These are phyloP conservation scores for Nomada flava DNA, from an alignment of 2,888 invertebrate genomes.

Conservation along the genomic window DNA sequence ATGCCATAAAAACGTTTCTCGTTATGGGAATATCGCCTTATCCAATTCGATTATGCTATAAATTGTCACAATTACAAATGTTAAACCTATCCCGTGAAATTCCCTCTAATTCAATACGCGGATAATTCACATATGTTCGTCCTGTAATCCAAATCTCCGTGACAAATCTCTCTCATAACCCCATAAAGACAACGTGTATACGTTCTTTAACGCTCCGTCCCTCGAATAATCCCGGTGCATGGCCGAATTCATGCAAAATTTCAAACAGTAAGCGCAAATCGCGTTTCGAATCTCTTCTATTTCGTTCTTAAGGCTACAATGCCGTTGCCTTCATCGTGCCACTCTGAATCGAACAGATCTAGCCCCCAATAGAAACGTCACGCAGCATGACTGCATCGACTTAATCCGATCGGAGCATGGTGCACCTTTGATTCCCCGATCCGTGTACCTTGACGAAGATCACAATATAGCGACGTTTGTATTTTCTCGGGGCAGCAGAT, in stretches of 20 bases:
- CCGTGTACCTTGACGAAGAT: constrained; percentile 55
- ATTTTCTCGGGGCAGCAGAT: constrained; percentile 68
- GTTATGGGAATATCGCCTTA: too few species aligned
- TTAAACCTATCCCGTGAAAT: background rate
- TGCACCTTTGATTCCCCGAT: constrained; percentile 53
- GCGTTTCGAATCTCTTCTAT: constrained; percentile 11
- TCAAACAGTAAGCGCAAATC: constrained; percentile 6
- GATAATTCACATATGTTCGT: background rate
- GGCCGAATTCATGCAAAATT: background rate
- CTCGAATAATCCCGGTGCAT: constrained; percentile 3
- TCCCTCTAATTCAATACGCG: background rate
- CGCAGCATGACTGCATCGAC: constrained; percentile 32
- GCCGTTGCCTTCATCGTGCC: constrained; percentile 5
- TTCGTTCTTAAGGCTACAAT: constrained; percentile 3
- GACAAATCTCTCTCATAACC: background rate
- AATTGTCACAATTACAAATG: background rate
- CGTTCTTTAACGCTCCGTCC: too few species aligned
- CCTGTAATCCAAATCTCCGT: constrained; percentile 10
- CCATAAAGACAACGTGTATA: background rate
- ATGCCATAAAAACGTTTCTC: too few species aligned
- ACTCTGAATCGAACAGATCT: background rate
- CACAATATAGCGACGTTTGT: constrained; percentile 61
- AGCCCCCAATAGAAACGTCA: constrained; percentile 45
- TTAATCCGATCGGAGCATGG: constrained; percentile 47
- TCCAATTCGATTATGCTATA: too few species aligned